These are phyloP conservation scores for Ardeotis arabs DNA, from an alignment of 2,113 vertebrate species.

Conservation along the genomic window DNA sequence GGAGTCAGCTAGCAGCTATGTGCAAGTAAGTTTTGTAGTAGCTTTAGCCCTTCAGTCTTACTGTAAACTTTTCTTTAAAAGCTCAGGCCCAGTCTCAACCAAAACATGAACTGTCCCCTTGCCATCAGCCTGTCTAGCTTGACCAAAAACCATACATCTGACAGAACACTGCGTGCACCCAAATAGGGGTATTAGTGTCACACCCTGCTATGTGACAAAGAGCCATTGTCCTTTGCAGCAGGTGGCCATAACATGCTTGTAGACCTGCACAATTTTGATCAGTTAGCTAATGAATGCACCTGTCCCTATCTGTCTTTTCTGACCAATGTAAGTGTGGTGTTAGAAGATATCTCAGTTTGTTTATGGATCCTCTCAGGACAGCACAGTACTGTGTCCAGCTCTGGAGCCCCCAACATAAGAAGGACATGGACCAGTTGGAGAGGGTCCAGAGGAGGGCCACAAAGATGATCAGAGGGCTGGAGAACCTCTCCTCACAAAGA, in stretches of 20 bases:
- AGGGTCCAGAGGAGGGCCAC: too few relatives aligned
- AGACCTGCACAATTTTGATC: neutral
- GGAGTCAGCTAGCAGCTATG: neutral
- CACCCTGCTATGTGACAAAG: accelerated
- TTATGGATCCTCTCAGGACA: neutral
- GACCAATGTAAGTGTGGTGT: neutral
- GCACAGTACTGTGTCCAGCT: too few relatives aligned
- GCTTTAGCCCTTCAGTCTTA: neutral
- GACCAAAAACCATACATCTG: neutral
- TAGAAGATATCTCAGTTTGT: neutral
- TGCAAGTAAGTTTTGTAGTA: neutral
- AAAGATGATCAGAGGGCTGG: too few relatives aligned
- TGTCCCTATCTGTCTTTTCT: neutral
- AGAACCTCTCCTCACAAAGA: too few relatives aligned
- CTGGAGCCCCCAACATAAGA: too few relatives aligned
- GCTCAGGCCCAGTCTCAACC: neutral
- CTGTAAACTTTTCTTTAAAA: neutral
- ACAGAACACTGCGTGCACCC: neutral
- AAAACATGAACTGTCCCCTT: neutral
- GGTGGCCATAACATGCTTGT: neutral
- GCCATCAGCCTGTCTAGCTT: neutral
- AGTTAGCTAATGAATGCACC: neutral
- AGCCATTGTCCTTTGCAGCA: neutral
- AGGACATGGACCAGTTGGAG: too few relatives aligned
- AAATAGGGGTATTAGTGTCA: accelerated